These are phyloP conservation scores for Heteronetta atricapilla DNA, from an alignment of 2,113 vertebrate species.

Conservation along the genomic window DNA sequence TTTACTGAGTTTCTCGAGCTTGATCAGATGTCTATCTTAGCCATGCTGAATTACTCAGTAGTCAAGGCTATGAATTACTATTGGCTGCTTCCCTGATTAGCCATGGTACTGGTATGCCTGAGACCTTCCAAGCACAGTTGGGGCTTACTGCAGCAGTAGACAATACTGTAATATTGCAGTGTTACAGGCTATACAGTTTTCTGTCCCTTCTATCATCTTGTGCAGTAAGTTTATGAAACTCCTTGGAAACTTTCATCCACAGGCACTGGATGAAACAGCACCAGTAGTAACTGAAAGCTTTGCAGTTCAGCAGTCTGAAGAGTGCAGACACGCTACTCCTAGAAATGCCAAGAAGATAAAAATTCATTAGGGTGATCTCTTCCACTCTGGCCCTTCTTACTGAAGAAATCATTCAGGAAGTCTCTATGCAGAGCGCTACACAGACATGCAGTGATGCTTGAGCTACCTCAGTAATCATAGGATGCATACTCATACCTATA, in stretches of 20 bases:
- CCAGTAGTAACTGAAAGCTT: not conserved
- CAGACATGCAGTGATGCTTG: not conserved
- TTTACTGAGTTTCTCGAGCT: not conserved
- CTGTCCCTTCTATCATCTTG: not conserved
- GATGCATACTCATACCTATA: not conserved
- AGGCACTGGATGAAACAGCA: not conserved
- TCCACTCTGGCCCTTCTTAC: not conserved
- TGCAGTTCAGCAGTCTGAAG: not conserved
- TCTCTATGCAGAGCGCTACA: not conserved
- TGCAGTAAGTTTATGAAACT: not conserved
- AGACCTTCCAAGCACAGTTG: conserved; percentile 45
- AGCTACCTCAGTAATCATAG: not conserved
- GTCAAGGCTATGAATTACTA: conserved; percentile 1
- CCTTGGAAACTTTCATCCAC: not conserved
- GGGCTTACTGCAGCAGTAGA: conserved; percentile 16
- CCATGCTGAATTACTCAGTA: not conserved
- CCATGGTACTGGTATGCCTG: conserved; percentile 19
- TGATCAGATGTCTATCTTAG: not conserved
- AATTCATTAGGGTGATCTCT: not conserved
- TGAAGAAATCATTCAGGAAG: not conserved
- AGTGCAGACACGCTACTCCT: not conserved
- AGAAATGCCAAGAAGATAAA: not conserved
- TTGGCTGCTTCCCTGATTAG: conserved; percentile 21
- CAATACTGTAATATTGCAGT: not conserved
- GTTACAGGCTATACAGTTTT: not conserved